phyloP scores from a whole-genome alignment of 2,797 vertebrate genomes.

The Mycteria americana region DNA sequence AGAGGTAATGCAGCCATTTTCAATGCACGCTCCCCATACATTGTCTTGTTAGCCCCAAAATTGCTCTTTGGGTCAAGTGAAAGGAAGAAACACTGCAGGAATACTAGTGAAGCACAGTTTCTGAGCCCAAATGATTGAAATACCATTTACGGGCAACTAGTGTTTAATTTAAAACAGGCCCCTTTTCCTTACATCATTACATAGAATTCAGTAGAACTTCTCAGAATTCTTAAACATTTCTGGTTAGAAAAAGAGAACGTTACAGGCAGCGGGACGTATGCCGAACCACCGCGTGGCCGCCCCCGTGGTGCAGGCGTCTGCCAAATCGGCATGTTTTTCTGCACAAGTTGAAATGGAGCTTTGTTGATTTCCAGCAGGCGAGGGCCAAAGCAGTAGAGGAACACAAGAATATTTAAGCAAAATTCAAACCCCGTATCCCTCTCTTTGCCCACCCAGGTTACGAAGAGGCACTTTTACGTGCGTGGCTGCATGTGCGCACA shows the following conservation, averaged over 20 bases:
- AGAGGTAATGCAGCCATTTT: neutral
- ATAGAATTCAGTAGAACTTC: neutral
- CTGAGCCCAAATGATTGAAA: neutral
- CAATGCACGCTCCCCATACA: neutral
- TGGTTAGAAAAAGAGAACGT: neutral
- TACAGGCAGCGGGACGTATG: fast-evolving
- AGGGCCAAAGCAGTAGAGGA: neutral
- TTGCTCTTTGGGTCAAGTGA: neutral
- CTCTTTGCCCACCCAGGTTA: neutral
- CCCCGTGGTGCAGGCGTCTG: neutral
- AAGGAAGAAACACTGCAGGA: neutral
- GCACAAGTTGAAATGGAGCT: fast-evolving
- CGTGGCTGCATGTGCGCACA: fast-evolving
- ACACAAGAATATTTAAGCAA: neutral
- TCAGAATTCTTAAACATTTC: neutral
- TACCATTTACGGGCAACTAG: neutral
- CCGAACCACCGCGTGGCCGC: neutral
- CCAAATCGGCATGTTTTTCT: neutral
- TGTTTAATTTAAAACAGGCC: neutral
- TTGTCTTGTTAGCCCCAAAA: neutral
- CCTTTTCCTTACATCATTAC: neutral
- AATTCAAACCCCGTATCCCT: neutral
- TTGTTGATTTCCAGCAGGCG: fast-evolving
- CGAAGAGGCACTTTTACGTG: neutral
- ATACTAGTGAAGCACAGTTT: neutral